phyloP scores from a whole-genome alignment of 2,888 invertebrate genomes.

The Drepanosiphum platanoidis region DNA sequence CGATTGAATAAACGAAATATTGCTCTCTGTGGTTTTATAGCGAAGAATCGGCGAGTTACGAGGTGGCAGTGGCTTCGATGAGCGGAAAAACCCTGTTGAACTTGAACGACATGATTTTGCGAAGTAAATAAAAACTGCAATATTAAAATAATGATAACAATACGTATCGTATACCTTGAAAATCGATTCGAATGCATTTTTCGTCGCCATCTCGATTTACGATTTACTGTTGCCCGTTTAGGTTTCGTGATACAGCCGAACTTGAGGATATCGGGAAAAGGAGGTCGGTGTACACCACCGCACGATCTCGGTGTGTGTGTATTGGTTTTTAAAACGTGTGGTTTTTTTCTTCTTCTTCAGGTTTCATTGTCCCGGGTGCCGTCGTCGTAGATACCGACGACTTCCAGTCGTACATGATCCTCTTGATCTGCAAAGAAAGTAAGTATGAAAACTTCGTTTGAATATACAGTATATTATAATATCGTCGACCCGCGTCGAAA shows the following conservation, averaged over 20 bases:
- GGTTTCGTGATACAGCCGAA: neutral
- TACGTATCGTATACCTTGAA: too few relatives aligned
- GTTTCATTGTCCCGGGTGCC: neutral
- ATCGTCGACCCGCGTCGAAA: too few relatives aligned
- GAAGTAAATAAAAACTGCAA: neutral
- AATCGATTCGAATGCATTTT: too few relatives aligned
- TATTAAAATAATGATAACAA: neutral
- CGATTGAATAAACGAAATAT: neutral
- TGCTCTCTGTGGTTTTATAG: slow-evolving; percentile 21
- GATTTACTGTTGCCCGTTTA: neutral
- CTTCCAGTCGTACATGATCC: slow-evolving; percentile 4
- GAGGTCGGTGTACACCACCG: slow-evolving; percentile 9
- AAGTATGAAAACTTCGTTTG: too few relatives aligned
- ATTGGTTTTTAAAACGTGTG: neutral
- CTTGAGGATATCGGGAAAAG: neutral
- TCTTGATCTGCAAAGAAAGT: slow-evolving; percentile 37
- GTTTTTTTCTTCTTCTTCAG: slow-evolving; percentile 13
- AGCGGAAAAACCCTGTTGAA: neutral
- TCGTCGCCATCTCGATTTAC: too few relatives aligned
- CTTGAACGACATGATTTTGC: slow-evolving; percentile 1
- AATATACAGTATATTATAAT: too few relatives aligned
- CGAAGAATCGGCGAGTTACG: neutral
- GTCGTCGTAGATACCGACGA: slow-evolving; percentile 24
- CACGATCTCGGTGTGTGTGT: neutral
- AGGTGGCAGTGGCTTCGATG: neutral